Percentiles rank a stretch among this genome's conserved stretches.
phyloP scores from a whole-genome alignment of 2,797 vertebrate species.

The Scomberomorus guttatus region DNA sequence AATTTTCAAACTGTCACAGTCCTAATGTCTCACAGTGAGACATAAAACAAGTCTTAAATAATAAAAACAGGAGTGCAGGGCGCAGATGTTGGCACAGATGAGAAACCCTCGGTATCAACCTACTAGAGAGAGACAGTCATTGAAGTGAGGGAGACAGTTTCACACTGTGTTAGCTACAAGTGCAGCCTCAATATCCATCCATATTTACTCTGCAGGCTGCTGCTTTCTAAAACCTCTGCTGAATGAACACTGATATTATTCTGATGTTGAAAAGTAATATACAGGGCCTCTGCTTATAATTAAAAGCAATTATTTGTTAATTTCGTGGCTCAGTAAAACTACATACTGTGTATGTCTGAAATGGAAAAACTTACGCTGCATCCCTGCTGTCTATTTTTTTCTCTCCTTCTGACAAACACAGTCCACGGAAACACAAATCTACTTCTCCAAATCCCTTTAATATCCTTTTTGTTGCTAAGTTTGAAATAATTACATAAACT shows the following conservation, averaged over 20 bases:
- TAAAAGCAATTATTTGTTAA: not conserved
- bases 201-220: not conserved
- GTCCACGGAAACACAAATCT: not conserved
- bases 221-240: not conserved
- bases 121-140: slow-evolving; percentile 8
- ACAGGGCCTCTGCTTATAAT: no score
- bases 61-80: slow-evolving; percentile 15
- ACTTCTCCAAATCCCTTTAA: slow-evolving; percentile 47
- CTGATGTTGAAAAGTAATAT: not conserved
- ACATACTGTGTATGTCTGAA: not conserved
- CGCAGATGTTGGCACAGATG: slow-evolving; percentile 52
- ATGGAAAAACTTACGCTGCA: not conserved
- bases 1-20: no score
- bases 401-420: slow-evolving; percentile 5
- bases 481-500: slow-evolving; percentile 69
- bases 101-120: slow-evolving; percentile 31
- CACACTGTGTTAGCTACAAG: slow-evolving; percentile 20
- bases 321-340: slow-evolving; percentile 13
- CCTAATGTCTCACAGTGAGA: no score
- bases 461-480: slow-evolving; percentile 38
- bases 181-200: not conserved
- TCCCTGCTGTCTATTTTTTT: not conserved
- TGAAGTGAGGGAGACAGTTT: slow-evolving; percentile 7
- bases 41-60: not conserved
- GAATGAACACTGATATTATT: not conserved